Conservation (phyloP, 2,888 invertebrate genomes). For the Acheta domesticus region DNA sequence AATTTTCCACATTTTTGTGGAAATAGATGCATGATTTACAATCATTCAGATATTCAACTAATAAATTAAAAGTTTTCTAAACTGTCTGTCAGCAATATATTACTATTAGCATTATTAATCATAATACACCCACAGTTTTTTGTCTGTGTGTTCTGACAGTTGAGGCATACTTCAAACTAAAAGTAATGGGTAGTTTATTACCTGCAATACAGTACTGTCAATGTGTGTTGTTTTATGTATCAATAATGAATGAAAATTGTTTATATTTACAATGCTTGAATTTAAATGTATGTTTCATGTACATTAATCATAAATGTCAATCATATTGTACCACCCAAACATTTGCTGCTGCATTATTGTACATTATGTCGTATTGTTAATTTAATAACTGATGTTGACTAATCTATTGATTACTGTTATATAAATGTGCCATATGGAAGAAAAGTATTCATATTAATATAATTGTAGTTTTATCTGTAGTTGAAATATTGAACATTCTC, state of each 20-base stretch:
- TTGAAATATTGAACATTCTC: not conserved
- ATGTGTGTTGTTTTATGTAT: not conserved
- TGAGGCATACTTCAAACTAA: not conserved
- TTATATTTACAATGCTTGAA: not conserved
- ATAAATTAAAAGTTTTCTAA: no score
- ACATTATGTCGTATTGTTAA: conserved; percentile 18
- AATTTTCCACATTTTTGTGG: no score
- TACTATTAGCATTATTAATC: no score
- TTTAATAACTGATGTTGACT: conserved; percentile 27
- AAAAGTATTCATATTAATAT: conserved; percentile 32
- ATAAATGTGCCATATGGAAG: conserved; percentile 33
- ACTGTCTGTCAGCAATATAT: no score
- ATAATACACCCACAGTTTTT: no score
- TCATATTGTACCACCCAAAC: not conserved
- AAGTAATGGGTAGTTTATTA: conserved; percentile 9
- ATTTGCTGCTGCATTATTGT: not conserved
- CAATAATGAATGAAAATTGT: not conserved
- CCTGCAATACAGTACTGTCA: not conserved
- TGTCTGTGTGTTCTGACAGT: no score
- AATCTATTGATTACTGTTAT: conserved; percentile 31
- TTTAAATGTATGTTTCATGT: not conserved
- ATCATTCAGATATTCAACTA: no score
- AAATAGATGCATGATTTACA: no score
- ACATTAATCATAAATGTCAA: not conserved
- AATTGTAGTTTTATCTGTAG: conserved; percentile 18